These are phyloP conservation scores for Saccostrea echinata DNA, from an alignment of 1,140 invertebrate species.

Conservation along the genomic window DNA sequence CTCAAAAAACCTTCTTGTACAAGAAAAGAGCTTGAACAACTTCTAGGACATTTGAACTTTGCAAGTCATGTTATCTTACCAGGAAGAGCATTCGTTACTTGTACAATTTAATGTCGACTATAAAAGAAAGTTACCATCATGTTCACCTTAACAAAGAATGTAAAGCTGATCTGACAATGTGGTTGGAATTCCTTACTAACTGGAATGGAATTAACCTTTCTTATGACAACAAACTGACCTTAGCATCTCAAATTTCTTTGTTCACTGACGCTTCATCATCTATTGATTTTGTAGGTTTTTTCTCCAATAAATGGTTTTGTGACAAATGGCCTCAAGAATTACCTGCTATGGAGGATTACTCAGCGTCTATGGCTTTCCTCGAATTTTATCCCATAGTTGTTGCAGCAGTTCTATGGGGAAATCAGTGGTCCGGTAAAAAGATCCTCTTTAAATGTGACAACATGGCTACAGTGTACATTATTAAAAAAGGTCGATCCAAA, in stretches of 20 bases:
- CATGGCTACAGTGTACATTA: conserved; percentile 46
- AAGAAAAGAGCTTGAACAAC: neutral
- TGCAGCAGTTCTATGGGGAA: conserved; percentile 47
- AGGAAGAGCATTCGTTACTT: conserved; percentile 49
- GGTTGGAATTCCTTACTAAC: conserved; percentile 47
- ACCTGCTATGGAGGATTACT: neutral
- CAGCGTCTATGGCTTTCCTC: conserved; percentile 48
- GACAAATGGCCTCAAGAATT: conserved; percentile 48
- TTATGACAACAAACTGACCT: neutral
- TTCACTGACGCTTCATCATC: conserved; percentile 46
- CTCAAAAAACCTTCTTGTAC: neutral
- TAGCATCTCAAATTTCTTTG: conserved; percentile 30
- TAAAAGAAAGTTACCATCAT: conserved; percentile 52
- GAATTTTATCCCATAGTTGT: conserved; percentile 59
- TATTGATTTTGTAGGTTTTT: conserved; percentile 53
- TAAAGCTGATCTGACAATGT: conserved; percentile 52
- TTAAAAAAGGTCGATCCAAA: conserved; percentile 50
- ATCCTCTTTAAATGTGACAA: conserved; percentile 56
- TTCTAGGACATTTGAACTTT: conserved; percentile 54
- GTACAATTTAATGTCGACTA: neutral
- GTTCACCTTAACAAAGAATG: too few relatives aligned
- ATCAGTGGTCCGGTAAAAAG: conserved; percentile 2
- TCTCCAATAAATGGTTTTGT: conserved; percentile 42
- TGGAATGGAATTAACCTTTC: conserved; percentile 55
- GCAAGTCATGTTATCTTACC: conserved; percentile 42